A percentile compares a stretch with the other conserved stretches of the same genome.
Evolutionary conservation across 2,888 invertebrate genomes (phyloP).

Genomic region (Euzophera pinguis): DNA sequence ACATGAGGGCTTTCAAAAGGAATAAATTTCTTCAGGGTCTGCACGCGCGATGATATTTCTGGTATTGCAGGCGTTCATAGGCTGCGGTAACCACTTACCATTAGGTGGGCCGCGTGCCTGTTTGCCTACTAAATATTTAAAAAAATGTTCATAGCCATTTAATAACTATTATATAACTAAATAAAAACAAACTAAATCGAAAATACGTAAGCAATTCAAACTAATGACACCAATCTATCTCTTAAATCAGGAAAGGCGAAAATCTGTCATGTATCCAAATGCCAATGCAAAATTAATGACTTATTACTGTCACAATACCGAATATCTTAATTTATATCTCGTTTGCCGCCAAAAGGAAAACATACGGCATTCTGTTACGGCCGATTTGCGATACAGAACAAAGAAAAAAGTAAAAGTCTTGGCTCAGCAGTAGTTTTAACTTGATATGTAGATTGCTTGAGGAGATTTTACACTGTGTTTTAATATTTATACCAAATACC

Average conservation of each 20-base stretch:
- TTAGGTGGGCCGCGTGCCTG: no score
- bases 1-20: no score
- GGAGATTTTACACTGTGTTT: slow-evolving; percentile 49
- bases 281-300: slow-evolving; percentile 1
- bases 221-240: neutral
- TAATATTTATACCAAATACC: neutral
- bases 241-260: neutral
- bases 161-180: no score
- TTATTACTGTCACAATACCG: slow-evolving; percentile 43
- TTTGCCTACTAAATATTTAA: no score
- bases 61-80: no score
- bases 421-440: slow-evolving; percentile 65
- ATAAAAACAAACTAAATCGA: neutral
- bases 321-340: slow-evolving; percentile 45
- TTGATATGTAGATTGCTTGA: slow-evolving; percentile 54
- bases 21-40: no score
- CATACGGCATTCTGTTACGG: slow-evolving; percentile 39
- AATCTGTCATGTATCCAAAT: neutral
- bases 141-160: no score
- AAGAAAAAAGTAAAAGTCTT: slow-evolving; percentile 34
- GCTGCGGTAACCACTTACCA: no score
- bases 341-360: slow-evolving; percentile 29
- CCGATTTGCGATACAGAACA: slow-evolving; percentile 48
- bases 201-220: neutral
- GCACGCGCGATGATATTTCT: no score